A percentile compares a stretch with the other conserved stretches of the same genome.
These are phyloP conservation scores for Oeneis ivallda DNA, from an alignment of 2,888 invertebrate species.

Conservation along the genomic window DNA sequence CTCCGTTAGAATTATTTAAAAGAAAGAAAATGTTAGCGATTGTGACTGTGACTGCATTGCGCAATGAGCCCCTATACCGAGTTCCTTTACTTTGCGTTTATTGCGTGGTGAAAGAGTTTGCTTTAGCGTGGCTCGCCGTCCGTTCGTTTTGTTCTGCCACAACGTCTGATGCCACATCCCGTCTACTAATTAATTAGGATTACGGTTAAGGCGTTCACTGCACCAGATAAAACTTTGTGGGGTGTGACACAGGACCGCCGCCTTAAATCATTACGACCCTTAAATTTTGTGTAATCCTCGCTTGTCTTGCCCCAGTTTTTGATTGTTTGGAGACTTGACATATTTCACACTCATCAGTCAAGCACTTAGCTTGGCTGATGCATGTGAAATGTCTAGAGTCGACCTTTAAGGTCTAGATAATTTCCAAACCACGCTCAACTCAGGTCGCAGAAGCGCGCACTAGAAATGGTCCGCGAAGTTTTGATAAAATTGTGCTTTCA, in stretches of 20 bases:
- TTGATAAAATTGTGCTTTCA: too few species aligned
- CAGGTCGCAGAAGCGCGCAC: too few species aligned
- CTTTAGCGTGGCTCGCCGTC: conserved; percentile 57
- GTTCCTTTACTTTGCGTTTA: conserved; percentile 32
- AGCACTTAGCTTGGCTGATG: conserved; percentile 4
- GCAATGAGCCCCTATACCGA: neutral
- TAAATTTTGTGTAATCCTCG: conserved; percentile 63
- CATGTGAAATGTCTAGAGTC: neutral
- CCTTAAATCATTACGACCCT: conserved; percentile 58
- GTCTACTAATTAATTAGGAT: conserved; percentile 76
- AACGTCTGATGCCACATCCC: conserved; percentile 61
- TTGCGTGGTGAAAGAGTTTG: conserved; percentile 36
- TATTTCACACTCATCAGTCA: too few species aligned
- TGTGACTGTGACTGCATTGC: neutral
- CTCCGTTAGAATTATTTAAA: too few species aligned
- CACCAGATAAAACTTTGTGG: conserved; percentile 69
- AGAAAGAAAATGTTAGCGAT: conserved; percentile 3
- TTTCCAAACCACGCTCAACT: too few species aligned
- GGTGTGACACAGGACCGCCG: conserved; percentile 47
- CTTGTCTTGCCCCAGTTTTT: conserved; percentile 53
- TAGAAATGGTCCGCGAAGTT: too few species aligned
- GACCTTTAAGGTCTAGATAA: too few species aligned
- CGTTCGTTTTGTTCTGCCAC: conserved; percentile 48
- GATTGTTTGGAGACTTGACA: conserved; percentile 56
- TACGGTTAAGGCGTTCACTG: conserved; percentile 57